phyloP scores from a whole-genome alignment of 2,888 invertebrate genomes.

The Poecilus cupreus region DNA sequence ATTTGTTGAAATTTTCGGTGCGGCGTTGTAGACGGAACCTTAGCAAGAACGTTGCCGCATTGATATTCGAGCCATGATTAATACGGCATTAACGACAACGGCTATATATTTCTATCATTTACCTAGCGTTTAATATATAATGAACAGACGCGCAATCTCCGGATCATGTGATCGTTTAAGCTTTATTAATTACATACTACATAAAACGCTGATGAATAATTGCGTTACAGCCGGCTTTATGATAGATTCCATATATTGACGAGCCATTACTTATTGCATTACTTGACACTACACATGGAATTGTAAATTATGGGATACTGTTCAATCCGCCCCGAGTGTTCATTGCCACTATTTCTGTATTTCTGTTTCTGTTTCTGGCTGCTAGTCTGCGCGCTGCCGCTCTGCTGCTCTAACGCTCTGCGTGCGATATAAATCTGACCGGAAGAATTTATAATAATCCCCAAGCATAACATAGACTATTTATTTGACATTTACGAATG shows the following conservation, averaged over 20 bases:
- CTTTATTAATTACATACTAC: conserved; percentile 56
- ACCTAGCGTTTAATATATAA: conserved; percentile 56
- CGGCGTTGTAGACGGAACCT: no score
- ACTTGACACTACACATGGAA: conserved; percentile 41
- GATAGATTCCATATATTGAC: conserved; percentile 54
- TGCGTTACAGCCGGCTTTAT: conserved; percentile 46
- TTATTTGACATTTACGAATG: neutral
- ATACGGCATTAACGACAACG: conserved; percentile 47
- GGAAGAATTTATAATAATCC: neutral
- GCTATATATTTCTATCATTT: conserved; percentile 56
- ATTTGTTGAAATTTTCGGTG: no score
- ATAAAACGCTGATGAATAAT: conserved; percentile 57
- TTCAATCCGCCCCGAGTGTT: neutral
- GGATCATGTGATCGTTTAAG: conserved; percentile 56
- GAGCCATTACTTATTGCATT: conserved; percentile 55
- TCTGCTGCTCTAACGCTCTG: neutral
- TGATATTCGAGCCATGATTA: conserved; percentile 47
- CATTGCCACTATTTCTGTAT: neutral
- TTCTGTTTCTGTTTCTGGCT: neutral
- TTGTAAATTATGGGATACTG: conserved; percentile 46
- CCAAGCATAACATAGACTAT: neutral
- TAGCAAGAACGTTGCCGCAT: neutral
- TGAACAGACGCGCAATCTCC: conserved; percentile 55
- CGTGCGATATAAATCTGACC: neutral
- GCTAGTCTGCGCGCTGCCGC: no score